A percentile compares a stretch with the other conserved stretches of the same genome.
phyloP scores from a whole-genome alignment of 2,113 vertebrate genomes.

The Zapus hudsonius region DNA sequence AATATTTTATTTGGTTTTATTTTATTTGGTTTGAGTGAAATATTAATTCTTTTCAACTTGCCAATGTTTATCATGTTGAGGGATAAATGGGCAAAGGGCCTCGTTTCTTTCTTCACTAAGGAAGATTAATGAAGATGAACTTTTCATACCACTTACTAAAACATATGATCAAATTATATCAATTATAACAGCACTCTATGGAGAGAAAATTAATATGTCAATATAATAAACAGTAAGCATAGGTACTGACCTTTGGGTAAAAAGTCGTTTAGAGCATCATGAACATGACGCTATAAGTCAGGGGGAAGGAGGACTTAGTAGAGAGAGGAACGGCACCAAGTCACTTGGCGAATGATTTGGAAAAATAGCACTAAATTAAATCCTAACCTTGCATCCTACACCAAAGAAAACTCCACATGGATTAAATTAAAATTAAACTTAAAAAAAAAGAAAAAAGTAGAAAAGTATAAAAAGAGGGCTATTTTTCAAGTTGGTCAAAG shows the following conservation, averaged over 20 bases:
- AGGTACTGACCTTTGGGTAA: neutral
- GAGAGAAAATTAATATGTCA: conserved; percentile 16
- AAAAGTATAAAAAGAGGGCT: conserved; percentile 15
- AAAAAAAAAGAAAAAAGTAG: neutral
- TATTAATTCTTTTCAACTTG: conserved; percentile 56
- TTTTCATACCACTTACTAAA: conserved; percentile 53
- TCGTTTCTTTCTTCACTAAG: neutral
- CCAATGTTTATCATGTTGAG: conserved; percentile 33
- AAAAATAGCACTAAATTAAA: neutral
- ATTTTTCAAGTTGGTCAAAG: conserved; percentile 49
- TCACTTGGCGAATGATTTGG: conserved; percentile 28
- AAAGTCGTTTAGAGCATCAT: neutral
- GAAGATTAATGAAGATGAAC: conserved; percentile 38
- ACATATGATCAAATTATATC: conserved; percentile 20
- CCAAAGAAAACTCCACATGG: conserved; percentile 55
- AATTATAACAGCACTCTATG: conserved; percentile 1
- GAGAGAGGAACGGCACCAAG: neutral
- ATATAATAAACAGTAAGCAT: neutral
- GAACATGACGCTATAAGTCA: neutral
- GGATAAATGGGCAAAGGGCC: conserved; percentile 12
- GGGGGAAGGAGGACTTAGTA: neutral
- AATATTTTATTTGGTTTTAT: conserved; percentile 45
- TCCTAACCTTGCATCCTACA: conserved; percentile 9
- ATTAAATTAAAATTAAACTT: conserved; percentile 34
- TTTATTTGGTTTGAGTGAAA: conserved; percentile 49